Base-by-base conservation (phyloP, 2,113 vertebrate genomes). In the Zosterops lateralis region DNA sequence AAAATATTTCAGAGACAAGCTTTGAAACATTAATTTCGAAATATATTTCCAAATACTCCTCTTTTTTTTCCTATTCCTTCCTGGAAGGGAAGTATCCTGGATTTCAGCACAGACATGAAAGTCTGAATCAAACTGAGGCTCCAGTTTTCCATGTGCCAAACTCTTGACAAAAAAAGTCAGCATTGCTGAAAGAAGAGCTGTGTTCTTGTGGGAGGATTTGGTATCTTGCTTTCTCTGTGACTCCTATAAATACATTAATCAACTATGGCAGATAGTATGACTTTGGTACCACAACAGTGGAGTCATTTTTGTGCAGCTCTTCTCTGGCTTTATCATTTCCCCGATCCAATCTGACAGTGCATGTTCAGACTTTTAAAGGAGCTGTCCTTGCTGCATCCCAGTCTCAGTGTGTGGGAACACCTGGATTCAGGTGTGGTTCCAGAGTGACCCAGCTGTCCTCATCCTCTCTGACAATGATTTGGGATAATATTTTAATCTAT, bases 161-260 rank as follows among this genome's bases (percentile, higher is more conserved):
- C 5, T 68, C 26, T 29, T 79, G 26, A 57, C 21, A 19, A 26
- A 61, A 76, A 29, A 29, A 9, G 8, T 34, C 6, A 1, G 3
- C 0, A 0, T 32, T 6, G 0, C 20, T 62, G 65, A 56, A 47
- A 77, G 62, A 51, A 36, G 40, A 82, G 25, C 13, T 25, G 5
- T 79, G 16, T 28, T 79, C 62, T 38, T 79, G 13, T 22, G 34
- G 28, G 21, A 58, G 50, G n/a, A 58, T 87, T 82, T 4, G 3
- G 8, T 36, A 21, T 62, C 8, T 32, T 70, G 11, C 16, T 60
- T 66, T 72, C 32, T 34, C 26, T 20, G 9, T 81, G 73, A 48
- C 57, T 65, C 44, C 51, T 65, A 4, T 22, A n/a, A 87, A 54
- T n/a, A 26, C 13, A 18, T 13, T 7, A 17, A 53, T 80, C 25